Percentiles rank a stretch among this genome's conserved stretches.
phyloP scores from a whole-genome alignment of 2,797 vertebrate genomes.

The Acestrorhynchus altus region DNA sequence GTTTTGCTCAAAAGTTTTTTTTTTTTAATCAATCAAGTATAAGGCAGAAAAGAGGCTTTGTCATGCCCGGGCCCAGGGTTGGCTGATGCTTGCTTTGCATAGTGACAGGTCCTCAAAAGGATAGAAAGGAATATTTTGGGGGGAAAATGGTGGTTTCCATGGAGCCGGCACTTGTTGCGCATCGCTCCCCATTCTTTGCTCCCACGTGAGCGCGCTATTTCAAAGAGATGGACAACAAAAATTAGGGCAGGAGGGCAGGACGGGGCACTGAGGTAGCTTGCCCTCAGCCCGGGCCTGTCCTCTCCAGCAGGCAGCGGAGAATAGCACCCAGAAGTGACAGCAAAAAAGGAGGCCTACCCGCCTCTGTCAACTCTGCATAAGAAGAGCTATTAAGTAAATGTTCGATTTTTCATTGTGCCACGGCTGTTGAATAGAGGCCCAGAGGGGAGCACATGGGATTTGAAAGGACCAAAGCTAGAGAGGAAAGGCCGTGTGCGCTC shows the following conservation, averaged over 20 bases:
- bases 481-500: slow-evolving; percentile 66
- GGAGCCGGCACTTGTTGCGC: slow-evolving; percentile 88
- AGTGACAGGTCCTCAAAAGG: slow-evolving; percentile 96
- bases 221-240: slow-evolving; percentile 84
- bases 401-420: slow-evolving; percentile 78
- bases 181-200: slow-evolving; percentile 84
- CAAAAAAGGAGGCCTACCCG: slow-evolving; percentile 77
- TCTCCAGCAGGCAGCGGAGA: slow-evolving; percentile 77
- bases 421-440: slow-evolving; percentile 58
- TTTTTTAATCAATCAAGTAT: slow-evolving; percentile 99
- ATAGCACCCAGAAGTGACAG: slow-evolving; percentile 78
- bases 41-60: slow-evolving; percentile 99
- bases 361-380: slow-evolving; percentile 80
- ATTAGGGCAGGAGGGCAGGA: slow-evolving; percentile 79
- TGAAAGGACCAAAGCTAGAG: slow-evolving; percentile 56
- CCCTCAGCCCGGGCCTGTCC: slow-evolving; percentile 73
- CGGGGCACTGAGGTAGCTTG: slow-evolving; percentile 83
- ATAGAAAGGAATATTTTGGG: slow-evolving; percentile 90
- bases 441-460: slow-evolving; percentile 44
- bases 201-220: slow-evolving; percentile 82
- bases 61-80: slow-evolving; percentile 93
- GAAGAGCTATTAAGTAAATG: slow-evolving; percentile 77
- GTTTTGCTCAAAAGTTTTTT: slow-evolving; percentile 98
- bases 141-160: slow-evolving; percentile 94
- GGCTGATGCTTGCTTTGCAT: slow-evolving; percentile 91